Evolutionary conservation across 2,888 invertebrate genomes (phyloP).

Genomic region (Neoaliturus tenellus): DNA sequence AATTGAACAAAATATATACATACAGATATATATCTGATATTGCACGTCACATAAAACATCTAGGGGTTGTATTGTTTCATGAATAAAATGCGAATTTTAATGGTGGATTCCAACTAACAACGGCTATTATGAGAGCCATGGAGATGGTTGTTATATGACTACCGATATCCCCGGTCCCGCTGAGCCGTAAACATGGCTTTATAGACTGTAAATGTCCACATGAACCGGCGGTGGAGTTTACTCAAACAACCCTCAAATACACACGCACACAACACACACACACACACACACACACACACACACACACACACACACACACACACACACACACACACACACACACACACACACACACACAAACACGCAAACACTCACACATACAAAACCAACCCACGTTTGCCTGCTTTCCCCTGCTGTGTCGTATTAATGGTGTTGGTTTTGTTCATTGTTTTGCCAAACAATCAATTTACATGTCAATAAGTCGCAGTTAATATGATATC

Average conservation of each 20-base stretch:
- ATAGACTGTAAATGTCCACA: conserved; percentile 40
- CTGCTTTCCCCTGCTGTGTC: background rate
- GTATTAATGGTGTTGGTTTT: conserved; percentile 3
- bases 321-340: conserved; percentile 17
- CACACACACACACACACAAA: too few species aligned
- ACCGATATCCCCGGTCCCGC: background rate
- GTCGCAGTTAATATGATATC: conserved; percentile 10
- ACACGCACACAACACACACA: too few species aligned
- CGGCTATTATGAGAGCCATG: background rate
- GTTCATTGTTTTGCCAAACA: conserved; percentile 18
- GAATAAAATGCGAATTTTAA: background rate
- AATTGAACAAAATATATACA: too few species aligned
- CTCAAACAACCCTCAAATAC: conserved; percentile 20
- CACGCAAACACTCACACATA: background rate
- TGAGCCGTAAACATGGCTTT: conserved; percentile 13
- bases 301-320: conserved; percentile 21
- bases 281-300: conserved; percentile 20
- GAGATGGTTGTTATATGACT: conserved; percentile 25
- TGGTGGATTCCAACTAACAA: background rate
- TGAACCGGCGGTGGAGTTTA: conserved; percentile 27
- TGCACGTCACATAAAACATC: background rate
- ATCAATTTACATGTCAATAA: background rate
- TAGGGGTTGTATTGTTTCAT: background rate
- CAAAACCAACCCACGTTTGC: background rate
- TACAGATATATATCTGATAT: too few species aligned